These are phyloP conservation scores for Thumatha senex DNA, from an alignment of 2,888 invertebrate genomes.

Conservation along the genomic window DNA sequence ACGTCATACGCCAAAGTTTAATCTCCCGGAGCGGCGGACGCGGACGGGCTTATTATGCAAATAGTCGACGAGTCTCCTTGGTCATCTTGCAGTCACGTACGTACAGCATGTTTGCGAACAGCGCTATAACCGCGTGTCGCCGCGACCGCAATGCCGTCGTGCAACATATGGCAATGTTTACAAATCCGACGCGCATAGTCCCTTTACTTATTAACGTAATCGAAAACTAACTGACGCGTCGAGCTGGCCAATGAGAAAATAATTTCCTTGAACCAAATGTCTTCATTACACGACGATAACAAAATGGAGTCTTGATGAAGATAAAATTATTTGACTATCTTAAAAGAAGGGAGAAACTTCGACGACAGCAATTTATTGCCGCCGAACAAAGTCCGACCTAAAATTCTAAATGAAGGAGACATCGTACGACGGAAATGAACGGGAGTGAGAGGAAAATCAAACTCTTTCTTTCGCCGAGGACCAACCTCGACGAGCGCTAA, in stretches of 20 bases:
- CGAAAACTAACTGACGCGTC: constrained; percentile 15
- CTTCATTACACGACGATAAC: constrained; percentile 60
- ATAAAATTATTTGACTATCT: constrained; percentile 75
- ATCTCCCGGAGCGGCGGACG: constrained; percentile 74
- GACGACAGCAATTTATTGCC: constrained; percentile 70
- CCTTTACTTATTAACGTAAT: constrained; percentile 23
- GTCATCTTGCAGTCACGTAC: constrained; percentile 72
- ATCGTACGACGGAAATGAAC: constrained; percentile 58
- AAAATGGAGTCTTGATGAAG: constrained; percentile 61
- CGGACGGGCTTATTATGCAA: constrained; percentile 78
- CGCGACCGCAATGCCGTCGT: constrained; percentile 15
- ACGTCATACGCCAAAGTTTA: constrained; percentile 80
- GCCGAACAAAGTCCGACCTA: constrained; percentile 60
- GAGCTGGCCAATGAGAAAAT: constrained; percentile 26
- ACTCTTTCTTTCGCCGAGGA: constrained; percentile 61
- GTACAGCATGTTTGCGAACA: constrained; percentile 29
- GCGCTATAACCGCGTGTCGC: constrained; percentile 7
- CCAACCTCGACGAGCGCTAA: constrained; percentile 68
- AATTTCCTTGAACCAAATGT: constrained; percentile 45
- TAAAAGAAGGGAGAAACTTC: constrained; percentile 67
- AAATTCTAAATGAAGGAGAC: constrained; percentile 63
- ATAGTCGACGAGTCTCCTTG: constrained; percentile 67
- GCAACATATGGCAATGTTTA: constrained; percentile 20
- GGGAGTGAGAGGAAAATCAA: constrained; percentile 61
- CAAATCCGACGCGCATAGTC: constrained; percentile 25